Base-by-base conservation (phyloP, 2,113 vertebrate species). In the Dascyllus trimaculatus region DNA sequence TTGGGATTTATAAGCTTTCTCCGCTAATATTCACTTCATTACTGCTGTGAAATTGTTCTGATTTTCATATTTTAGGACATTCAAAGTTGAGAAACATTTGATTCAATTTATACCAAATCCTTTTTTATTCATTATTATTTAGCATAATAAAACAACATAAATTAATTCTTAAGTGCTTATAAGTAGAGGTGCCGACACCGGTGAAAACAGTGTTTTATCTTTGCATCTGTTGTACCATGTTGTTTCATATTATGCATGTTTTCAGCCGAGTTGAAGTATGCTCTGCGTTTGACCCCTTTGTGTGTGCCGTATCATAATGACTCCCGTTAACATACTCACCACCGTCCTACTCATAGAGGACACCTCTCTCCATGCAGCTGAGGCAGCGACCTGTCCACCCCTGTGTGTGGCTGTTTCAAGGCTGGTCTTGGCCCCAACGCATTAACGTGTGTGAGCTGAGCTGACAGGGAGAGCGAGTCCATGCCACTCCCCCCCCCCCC, bases 381-480 rank as follows among this genome's bases (percentile, higher is more conserved):
- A 87, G 90, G 81, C 81, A 72, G 74, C 82, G 86, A 91, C 93
- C 89, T 73, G 80, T 67, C 83, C 81, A 70, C 88, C 90, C 79
- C 77, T 63, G 78, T 84, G 86, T 71, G 84, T 71, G 83, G 80
- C 89, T 85, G 80, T 84, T 91, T 75, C 25, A 26, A 71, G 79
- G 80, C 79, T 56, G 59, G 75, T 80, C 91, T 78, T 56, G 85
- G 89, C 91, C 88, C 90, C 72, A 65, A 63, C 56, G 58, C 80
- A 71, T 85, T 92, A 93, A 86, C 73, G 87, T 91, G 87, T 72
- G 87, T 90, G 92, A 94, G 92, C 80, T 15, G 86, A 93, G 88
- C 86, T 95, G 94, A 95, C 93, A 94, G 87, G 54, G 73, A 84
- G 85, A 81, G 87, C 78, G 88, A 88, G 85, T 89, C 84, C 65